These are phyloP conservation scores for Sarcophilus harrisii DNA, from an alignment of 2,797 vertebrate species.

Conservation along the genomic window DNA sequence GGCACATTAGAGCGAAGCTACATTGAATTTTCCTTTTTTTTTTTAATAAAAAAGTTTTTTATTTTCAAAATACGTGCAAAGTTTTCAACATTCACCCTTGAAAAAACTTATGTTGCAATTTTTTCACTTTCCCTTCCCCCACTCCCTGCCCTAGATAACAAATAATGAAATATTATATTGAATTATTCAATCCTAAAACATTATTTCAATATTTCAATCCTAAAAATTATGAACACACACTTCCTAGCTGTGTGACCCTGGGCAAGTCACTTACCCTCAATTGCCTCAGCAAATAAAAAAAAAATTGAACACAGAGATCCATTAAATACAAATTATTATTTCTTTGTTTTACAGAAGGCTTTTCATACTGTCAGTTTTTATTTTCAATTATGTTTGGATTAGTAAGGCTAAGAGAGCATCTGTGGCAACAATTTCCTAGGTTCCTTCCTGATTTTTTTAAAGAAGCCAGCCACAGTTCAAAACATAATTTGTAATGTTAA, in stretches of 20 bases:
- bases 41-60: no score
- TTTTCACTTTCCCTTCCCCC: no score
- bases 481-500: not conserved
- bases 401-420: not conserved
- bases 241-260: no score
- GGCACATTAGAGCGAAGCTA: not conserved
- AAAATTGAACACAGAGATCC: conserved; percentile 21
- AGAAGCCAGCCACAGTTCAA: not conserved
- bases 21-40: not conserved
- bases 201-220: no score
- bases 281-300: no score
- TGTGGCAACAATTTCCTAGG: conserved; percentile 42
- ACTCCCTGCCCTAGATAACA: no score
- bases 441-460: not conserved
- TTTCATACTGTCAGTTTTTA: conserved; percentile 29
- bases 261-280: no score
- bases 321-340: conserved; percentile 22
- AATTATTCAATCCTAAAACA: conserved; percentile 8
- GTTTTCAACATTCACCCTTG: no score
- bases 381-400: not conserved
- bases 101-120: no score
- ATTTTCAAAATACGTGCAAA: no score
- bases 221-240: no score
- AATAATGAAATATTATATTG: not conserved
- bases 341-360: not conserved